phyloP scores from a whole-genome alignment of 2,113 vertebrate genomes.

The Scatophagus argus region DNA sequence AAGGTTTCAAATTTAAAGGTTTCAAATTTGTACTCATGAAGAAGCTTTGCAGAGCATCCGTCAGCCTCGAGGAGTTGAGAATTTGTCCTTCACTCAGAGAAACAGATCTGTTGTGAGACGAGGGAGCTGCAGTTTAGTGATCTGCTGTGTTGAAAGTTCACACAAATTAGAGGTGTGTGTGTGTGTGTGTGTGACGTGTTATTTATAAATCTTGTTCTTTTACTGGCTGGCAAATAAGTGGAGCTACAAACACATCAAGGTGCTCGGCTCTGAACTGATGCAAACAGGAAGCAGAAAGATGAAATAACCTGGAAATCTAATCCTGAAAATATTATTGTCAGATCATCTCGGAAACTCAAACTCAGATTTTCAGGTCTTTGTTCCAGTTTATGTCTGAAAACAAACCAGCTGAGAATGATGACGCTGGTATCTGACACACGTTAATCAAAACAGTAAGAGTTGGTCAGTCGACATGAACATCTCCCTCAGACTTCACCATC shows the following conservation, averaged over 20 bases:
- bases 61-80: not conserved
- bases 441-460: too few relatives aligned
- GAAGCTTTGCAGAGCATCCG: not conserved
- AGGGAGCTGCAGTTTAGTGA: conserved; percentile 11
- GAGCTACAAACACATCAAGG: not conserved
- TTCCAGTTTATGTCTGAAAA: not conserved
- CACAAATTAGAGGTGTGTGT: conserved; percentile 1
- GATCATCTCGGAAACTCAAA: not conserved
- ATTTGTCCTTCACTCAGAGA: not conserved
- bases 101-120: not conserved
- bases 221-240: not conserved
- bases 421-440: not conserved
- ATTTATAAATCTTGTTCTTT: conserved; percentile 17
- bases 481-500: not conserved
- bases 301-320: not conserved
- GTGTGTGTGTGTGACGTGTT: not conserved
- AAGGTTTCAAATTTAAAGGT: not conserved
- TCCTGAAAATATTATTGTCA: not conserved
- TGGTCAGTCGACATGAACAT: not conserved
- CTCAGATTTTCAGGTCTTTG: not conserved
- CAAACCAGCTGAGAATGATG: not conserved
- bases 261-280: not conserved
- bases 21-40: not conserved
- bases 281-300: not conserved
- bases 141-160: conserved; percentile 10